Percentiles rank a stretch among this genome's conserved stretches.
Evolutionary conservation across 2,888 invertebrate species (phyloP).

Genomic region (Alloplasta piceator): DNA sequence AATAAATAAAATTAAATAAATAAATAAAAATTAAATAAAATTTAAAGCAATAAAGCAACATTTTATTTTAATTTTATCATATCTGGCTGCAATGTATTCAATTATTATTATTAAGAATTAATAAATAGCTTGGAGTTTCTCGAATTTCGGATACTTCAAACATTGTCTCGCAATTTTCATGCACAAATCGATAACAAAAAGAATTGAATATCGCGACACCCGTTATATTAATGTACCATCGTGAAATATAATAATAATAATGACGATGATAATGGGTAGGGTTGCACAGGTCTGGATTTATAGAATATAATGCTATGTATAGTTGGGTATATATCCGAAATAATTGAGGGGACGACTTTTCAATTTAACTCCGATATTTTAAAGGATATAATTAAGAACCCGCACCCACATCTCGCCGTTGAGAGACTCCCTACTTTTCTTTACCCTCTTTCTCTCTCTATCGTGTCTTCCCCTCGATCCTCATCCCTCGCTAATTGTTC

Average conservation of each 20-base stretch:
- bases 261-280: conserved; percentile 52
- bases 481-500: conserved; percentile 63
- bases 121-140: no score
- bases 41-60: no score
- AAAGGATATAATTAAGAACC: conserved; percentile 80
- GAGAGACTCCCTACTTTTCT: conserved; percentile 33
- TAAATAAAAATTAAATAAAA: no score
- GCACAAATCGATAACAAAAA: no score
- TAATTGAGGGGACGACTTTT: conserved; percentile 80
- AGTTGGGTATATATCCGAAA: conserved; percentile 73
- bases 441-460: conserved; percentile 32
- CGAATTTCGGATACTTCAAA: no score
- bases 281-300: conserved; percentile 41
- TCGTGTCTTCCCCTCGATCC: conserved; percentile 35
- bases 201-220: no score
- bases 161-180: no score
- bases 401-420: conserved; percentile 65
- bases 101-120: no score
- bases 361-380: conserved; percentile 81
- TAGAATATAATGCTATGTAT: conserved; percentile 31
- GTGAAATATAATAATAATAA: conserved; percentile 40
- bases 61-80: no score
- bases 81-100: no score
- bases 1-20: no score
- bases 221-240: conserved; percentile 29